Base-by-base conservation (phyloP, 2,888 invertebrate genomes). In the Homarus gammarus region DNA sequence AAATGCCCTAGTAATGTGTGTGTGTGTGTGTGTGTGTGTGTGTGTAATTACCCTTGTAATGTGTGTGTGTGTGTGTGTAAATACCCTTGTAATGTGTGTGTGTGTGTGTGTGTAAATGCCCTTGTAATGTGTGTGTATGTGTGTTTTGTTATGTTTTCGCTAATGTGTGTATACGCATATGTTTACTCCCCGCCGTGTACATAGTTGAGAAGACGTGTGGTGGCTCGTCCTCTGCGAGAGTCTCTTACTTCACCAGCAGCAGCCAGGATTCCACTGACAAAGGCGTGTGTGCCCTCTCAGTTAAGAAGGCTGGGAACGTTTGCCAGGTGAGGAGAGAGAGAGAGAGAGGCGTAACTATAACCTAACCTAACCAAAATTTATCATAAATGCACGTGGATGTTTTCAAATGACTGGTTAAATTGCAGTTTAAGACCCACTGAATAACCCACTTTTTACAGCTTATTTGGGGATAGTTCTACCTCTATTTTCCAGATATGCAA, bases 311-410 rank as follows among this genome's bases (percentile, higher is more conserved):
- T 27, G 27, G 5, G 22, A 36, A 33, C 40, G 51, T 79, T n/a
- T 86, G 86, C 44, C 86, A 86, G 86, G 86, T 83, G 84, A 44
- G n/a, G 83, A 72, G 83, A 72, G 72, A 83, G 83, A 51, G 83
- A 72, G 73, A 56, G 72, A 56, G 83, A 56, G 72, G 44, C n/a
- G n/a, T n/a, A n/a, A n/a, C n/a, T n/a, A n/a, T n/a, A n/a, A n/a
- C n/a, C n/a, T n/a, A n/a, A n/a, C n/a, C n/a, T n/a, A n/a, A n/a
- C n/a, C n/a, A n/a, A n/a, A n/a, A n/a, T n/a, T n/a, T n/a, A n/a
- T n/a, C n/a, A n/a, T n/a, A n/a, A n/a, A n/a, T n/a, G n/a, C n/a
- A n/a, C n/a, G n/a, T n/a, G n/a, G n/a, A n/a, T n/a, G n/a, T n/a
- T n/a, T n/a, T n/a, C n/a, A n/a, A n/a, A n/a, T n/a, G n/a, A n/a